Conservation (phyloP, 2,888 invertebrate species). For the Invenusta paracnida region DNA sequence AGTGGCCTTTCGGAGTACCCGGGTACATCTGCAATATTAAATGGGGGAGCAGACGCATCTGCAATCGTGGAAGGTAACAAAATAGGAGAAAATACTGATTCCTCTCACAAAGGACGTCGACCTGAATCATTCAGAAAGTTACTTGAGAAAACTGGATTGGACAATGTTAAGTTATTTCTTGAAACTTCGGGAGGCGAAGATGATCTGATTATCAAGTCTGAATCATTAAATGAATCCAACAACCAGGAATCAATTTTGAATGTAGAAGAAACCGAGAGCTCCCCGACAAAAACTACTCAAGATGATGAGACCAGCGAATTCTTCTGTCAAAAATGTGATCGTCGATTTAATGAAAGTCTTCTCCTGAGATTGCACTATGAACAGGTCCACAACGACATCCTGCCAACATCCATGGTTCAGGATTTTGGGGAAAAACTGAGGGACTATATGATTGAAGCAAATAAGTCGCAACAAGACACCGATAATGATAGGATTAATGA, state of each 20-base stretch:
- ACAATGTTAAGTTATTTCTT: background rate
- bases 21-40: background rate
- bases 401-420: background rate
- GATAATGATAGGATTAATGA: background rate
- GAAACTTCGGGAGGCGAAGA: background rate
- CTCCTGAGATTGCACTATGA: background rate
- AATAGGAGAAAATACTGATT: background rate
- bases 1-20: background rate
- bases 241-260: background rate
- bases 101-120: background rate
- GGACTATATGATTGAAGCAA: background rate
- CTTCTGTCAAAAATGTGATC: background rate
- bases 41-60: background rate
- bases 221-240: background rate
- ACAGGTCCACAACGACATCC: background rate
- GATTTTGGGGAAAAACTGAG: conserved; percentile 6
- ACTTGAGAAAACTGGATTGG: background rate
- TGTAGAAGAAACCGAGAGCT: background rate
- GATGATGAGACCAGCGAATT: background rate
- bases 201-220: background rate
- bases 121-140: background rate
- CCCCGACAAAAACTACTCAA: background rate
- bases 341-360: background rate
- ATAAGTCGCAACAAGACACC: background rate
- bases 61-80: background rate